A percentile compares a stretch with the other conserved stretches of the same genome.
phyloP scores from a whole-genome alignment of 2,888 invertebrate genomes.

The Rotaria socialis region DNA sequence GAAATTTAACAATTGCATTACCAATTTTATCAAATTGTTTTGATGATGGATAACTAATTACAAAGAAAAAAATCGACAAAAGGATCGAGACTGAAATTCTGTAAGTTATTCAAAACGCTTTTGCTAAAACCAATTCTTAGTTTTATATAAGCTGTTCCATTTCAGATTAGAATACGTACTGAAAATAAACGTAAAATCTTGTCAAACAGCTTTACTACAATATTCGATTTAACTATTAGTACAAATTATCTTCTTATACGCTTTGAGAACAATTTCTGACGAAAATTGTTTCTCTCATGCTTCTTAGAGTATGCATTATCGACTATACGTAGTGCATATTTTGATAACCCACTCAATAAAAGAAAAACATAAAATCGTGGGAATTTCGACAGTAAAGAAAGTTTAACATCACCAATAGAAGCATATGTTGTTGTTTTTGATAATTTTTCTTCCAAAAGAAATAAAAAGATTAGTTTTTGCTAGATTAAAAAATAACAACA shows the following conservation, averaged over 20 bases:
- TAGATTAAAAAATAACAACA: background rate
- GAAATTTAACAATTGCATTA: background rate
- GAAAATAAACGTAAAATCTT: background rate
- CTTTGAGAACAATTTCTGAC: background rate
- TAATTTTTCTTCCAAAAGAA: background rate
- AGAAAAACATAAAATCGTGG: background rate
- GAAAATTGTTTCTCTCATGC: background rate
- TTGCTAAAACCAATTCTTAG: background rate
- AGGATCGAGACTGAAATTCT: background rate
- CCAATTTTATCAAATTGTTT: background rate
- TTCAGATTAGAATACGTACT: background rate
- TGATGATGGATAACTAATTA: background rate
- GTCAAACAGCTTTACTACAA: background rate
- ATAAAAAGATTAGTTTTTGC: no score
- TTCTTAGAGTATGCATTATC: background rate
- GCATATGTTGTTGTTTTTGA: background rate
- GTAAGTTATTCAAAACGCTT: background rate
- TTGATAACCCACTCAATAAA: background rate
- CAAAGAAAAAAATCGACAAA: background rate
- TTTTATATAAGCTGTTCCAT: background rate
- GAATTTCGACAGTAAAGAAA: background rate
- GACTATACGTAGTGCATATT: background rate
- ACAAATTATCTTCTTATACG: background rate
- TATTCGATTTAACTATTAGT: background rate
- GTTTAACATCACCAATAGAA: background rate